Evolutionary conservation across 2,888 invertebrate genomes (phyloP).

Genomic region (Fragum sueziense): DNA sequence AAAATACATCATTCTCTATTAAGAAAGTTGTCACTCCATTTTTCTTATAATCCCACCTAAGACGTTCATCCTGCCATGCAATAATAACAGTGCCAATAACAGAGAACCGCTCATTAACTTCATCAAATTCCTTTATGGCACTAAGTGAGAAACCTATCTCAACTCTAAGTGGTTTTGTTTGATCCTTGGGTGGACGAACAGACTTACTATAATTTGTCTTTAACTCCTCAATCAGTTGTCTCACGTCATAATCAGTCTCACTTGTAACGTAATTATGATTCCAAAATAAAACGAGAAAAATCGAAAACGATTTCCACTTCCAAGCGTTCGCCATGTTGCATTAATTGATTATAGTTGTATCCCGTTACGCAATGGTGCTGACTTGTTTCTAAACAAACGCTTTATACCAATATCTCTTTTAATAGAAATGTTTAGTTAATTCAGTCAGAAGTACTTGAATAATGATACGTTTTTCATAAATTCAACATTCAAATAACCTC

Average conservation of each 20-base stretch:
- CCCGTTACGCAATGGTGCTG: no score
- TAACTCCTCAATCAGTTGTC: neutral
- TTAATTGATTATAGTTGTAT: no score
- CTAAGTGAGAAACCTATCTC: neutral
- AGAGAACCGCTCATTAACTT: constrained; percentile 4
- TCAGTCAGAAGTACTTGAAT: no score
- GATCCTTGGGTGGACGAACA: constrained; percentile 7
- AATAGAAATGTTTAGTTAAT: no score
- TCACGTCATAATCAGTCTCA: neutral
- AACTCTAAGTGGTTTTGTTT: neutral
- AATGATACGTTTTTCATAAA: no score
- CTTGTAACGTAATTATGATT: no score
- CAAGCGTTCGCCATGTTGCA: no score
- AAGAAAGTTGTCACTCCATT: neutral
- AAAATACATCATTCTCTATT: constrained; percentile 1
- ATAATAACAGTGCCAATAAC: neutral
- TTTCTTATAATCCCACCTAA: neutral
- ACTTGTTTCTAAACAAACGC: no score
- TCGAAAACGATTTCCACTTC: no score
- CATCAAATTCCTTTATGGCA: constrained; percentile 1
- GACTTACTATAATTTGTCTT: neutral
- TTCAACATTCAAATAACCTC: no score
- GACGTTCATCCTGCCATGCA: neutral
- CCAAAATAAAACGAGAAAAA: no score
- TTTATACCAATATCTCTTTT: no score